These are phyloP conservation scores for Trichoplusia ni DNA, from an alignment of 1,140 invertebrate genomes.

Conservation along the genomic window DNA sequence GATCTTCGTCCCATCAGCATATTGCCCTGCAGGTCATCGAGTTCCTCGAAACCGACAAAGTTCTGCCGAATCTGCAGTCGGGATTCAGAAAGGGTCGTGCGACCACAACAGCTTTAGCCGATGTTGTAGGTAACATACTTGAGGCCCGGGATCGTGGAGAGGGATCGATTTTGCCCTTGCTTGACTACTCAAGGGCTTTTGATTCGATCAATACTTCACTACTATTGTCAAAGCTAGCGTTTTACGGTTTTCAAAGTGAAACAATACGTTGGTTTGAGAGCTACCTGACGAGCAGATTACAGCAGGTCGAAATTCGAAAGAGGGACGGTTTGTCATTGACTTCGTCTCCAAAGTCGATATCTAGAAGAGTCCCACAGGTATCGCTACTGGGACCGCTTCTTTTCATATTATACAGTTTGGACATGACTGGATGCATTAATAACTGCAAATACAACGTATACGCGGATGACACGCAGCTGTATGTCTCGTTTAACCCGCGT, in stretches of 20 bases:
- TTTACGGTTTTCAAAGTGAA: not conserved
- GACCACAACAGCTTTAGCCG: not conserved
- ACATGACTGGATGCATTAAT: too few species aligned
- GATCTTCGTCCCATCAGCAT: too few species aligned
- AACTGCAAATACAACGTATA: too few species aligned
- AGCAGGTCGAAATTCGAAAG: not conserved
- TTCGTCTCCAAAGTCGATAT: not conserved
- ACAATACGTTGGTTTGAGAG: slow-evolving; percentile 1
- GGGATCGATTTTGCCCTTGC: not conserved
- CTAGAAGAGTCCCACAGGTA: not conserved
- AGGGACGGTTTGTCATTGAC: not conserved
- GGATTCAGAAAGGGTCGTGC: not conserved
- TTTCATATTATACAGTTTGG: slow-evolving; percentile 3
- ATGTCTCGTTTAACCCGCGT: too few species aligned
- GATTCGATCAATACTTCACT: not conserved
- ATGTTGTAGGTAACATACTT: not conserved
- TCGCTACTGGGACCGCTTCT: slow-evolving; percentile 5
- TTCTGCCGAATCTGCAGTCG: not conserved
- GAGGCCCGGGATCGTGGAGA: not conserved
- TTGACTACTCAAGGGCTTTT: not conserved
- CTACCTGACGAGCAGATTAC: not conserved
- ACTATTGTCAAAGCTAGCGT: not conserved
- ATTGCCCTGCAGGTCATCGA: not conserved
- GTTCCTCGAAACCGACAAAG: not conserved
- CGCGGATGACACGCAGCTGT: too few species aligned